Base-by-base conservation (phyloP, 37 sponge, comb jelly and placozoan genomes). In the Diacarnus erythraeanus region DNA sequence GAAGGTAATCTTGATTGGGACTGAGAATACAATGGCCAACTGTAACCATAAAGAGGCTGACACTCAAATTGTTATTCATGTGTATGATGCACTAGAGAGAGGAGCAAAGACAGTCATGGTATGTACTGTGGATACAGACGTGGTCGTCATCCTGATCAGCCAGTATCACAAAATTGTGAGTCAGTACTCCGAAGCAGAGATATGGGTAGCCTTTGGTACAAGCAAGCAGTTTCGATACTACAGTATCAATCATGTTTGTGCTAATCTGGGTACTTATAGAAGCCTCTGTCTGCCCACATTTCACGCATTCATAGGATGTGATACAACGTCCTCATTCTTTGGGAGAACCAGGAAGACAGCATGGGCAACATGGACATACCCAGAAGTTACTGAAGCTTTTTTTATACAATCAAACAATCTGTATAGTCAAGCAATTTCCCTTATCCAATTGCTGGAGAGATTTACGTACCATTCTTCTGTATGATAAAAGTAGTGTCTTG, bases 131-230 rank as follows among this genome's bases (percentile, higher is more conserved):
- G n/a, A n/a, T n/a, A n/a, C n/a, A n/a, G n/a, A n/a, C n/a, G n/a
- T n/a, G n/a, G n/a, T n/a, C n/a, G n/a, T n/a, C n/a, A n/a, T n/a
- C n/a, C n/a, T n/a, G n/a, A n/a, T n/a, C n/a, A n/a, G n/a, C n/a
- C n/a, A n/a, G n/a, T n/a, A n/a, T n/a, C n/a, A 80, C 27, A 47
- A 80, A 54, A 31, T 80, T 26, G 59, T 42, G 29, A 33, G 35
- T 41, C 35, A 66, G 44, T 69, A 80, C 71, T 17, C 61, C 22
- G 22, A 25, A n/a, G 61, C 61, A 60, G 74, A 71, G 26, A 47
- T 81, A 43, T 81, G 82, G 82, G 73, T 81, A 38, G 82, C 82
- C 39, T 80, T 80, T 80, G 81, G 81, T 4, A 56, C 71, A 69
- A 71, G 71, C 25, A 80, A 80, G 69, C 41, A 81, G 44, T 71